Conservation (phyloP, 2,888 invertebrate genomes). For the Embidobia sp. region DNA sequence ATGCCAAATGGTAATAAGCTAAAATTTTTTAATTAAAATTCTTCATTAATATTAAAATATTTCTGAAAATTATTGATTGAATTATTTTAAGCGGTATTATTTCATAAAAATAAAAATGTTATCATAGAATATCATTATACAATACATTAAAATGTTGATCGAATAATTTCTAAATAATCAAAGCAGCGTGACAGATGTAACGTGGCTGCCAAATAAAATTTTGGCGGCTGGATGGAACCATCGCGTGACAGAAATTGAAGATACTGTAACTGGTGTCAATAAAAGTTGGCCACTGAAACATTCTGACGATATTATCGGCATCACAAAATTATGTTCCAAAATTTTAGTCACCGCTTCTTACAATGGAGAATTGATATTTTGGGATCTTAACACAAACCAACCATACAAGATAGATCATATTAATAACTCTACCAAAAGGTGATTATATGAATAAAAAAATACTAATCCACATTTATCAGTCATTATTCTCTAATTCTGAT, state of each 20-base stretch:
- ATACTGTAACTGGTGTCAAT: conserved; percentile 84
- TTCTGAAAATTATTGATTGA: no score
- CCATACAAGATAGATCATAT: conserved; percentile 83
- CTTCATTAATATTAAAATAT: no score
- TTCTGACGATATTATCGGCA: conserved; percentile 87
- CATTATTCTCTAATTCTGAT: no score
- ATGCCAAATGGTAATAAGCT: not conserved
- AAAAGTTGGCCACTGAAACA: conserved; percentile 89
- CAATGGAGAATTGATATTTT: conserved; percentile 90
- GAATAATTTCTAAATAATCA: no score
- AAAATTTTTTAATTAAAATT: conserved; percentile 1
- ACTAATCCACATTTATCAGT: no score
- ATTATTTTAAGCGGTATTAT: no score
- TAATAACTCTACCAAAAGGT: conserved; percentile 79
- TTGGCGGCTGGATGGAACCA: conserved; percentile 91
- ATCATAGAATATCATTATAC: no score
- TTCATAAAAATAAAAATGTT: no score
- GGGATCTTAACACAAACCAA: conserved; percentile 92
- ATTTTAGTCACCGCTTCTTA: conserved; percentile 89
- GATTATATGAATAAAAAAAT: not conserved
- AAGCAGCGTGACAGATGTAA: conserved; percentile 83
- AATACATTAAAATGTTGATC: no score
- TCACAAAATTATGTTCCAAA: conserved; percentile 85
- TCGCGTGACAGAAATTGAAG: conserved; percentile 87
- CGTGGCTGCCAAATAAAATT: conserved; percentile 84